Base-by-base conservation (phyloP, 1,140 invertebrate genomes). In the Coenobita brevimanus region DNA sequence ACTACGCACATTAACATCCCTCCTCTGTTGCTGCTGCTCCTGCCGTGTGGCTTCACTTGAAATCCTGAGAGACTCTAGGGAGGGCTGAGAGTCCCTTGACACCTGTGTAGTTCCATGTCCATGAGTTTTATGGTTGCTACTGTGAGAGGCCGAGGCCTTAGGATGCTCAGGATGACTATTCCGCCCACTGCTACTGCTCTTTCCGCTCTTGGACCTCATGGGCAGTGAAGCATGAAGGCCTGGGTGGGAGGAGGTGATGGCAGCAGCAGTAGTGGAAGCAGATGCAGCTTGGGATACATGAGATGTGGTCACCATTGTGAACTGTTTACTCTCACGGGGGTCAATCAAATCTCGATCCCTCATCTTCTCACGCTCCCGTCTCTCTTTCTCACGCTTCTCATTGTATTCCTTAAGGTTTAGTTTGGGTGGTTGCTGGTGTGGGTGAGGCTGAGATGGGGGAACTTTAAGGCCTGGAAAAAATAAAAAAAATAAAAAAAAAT, bases 381-480 rank as follows among this genome's bases (percentile, higher is more conserved):
- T 38, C n/a, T 89, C 89, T 43, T 89, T 89, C 57, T 89, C 89
- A 60, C 94, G 94, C 88, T 94, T 94, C 69, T 94, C 94, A 2
- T 93, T 92, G 83, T 94, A 94, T 30, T 94, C 94, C 1, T 93
- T 92, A 73, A 94, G 92, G 43, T 90, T 90, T 30, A 90, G 81
- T 54, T 89, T 82, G 79, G 81, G 78, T 15, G 80, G 85, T 43
- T 82, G 86, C 13, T 75, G 86, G 38, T 88, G 86, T 38, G 82
- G 86, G 54, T 88, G 86, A 36, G 78, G 54, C 69, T 88, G 81
- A n/a, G 81, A 27, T 8, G 73, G 62, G 2, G 54, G 81, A 69
- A 69, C 82, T 33, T 89, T 89, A 27, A 73, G 17, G 54, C 50
- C 88, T 89, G 88, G 38, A 76, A 85, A 62, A 21, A 50, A 50